A percentile compares a stretch with the other conserved stretches of the same genome.
Evolutionary conservation across 2,888 invertebrate species (phyloP).

Genomic region (Sclerodermus sp.): DNA sequence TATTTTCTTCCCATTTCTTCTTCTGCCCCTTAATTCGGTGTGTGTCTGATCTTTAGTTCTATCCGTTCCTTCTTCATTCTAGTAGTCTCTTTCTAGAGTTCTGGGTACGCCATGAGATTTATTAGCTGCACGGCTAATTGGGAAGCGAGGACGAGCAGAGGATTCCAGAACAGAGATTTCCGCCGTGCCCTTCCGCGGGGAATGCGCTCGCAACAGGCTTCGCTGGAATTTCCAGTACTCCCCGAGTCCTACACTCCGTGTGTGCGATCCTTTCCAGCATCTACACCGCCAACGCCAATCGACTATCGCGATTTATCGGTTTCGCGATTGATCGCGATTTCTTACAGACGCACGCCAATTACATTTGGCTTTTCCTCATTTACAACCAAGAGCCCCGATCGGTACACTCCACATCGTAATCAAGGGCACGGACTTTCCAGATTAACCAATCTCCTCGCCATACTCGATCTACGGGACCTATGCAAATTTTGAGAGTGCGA

Average conservation of each 20-base stretch:
- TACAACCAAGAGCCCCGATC: no score
- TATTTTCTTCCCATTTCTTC: no score
- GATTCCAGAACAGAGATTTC: constrained; percentile 35
- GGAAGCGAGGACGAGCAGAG: constrained; percentile 29
- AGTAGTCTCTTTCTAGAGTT: constrained; percentile 4
- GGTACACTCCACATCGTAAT: no score
- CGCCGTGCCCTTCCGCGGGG: constrained; percentile 13
- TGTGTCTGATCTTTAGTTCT: constrained; percentile 4
- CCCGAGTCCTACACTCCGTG: no score
- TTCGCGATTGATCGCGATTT: no score
- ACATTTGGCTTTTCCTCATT: no score
- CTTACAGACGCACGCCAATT: no score
- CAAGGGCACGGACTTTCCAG: no score
- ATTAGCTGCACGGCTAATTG: constrained; percentile 36
- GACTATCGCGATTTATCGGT: no score
- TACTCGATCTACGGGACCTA: no score
- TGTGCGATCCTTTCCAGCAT: constrained; percentile 6
- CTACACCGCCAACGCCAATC: not conserved
- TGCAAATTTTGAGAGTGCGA: no score
- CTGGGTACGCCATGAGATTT: constrained; percentile 30
- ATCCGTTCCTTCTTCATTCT: constrained; percentile 11
- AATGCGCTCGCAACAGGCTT: constrained; percentile 12
- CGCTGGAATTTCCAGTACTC: constrained; percentile 16
- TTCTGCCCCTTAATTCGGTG: not conserved
- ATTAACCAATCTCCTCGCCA: no score